These are phyloP conservation scores for Balanococcus diminutus DNA, from an alignment of 2,888 invertebrate genomes.

Conservation along the genomic window DNA sequence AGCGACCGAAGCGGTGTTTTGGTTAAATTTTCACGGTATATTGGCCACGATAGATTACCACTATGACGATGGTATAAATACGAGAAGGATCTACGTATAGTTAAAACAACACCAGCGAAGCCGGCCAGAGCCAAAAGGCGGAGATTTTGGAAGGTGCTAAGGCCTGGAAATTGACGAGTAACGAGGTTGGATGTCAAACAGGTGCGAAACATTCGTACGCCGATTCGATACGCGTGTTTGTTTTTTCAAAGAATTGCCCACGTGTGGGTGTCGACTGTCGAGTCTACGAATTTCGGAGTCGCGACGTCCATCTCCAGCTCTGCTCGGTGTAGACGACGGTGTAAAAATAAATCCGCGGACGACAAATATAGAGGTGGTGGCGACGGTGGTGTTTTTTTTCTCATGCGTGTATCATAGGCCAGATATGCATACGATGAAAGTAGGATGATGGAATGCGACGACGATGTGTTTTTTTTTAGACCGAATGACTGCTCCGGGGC, in stretches of 20 bases:
- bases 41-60: neutral
- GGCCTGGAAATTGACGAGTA: neutral
- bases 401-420: neutral
- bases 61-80: neutral
- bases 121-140: neutral
- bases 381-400: neutral
- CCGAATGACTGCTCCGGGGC: neutral
- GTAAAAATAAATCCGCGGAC: neutral
- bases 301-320: neutral
- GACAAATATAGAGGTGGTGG: neutral
- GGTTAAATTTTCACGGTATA: neutral
- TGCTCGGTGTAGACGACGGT: neutral
- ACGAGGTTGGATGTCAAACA: neutral
- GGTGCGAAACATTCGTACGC: neutral
- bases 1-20: neutral
- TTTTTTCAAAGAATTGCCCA: neutral
- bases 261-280: neutral
- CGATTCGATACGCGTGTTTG: neutral
- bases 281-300: neutral
- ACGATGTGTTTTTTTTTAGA: neutral
- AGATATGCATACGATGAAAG: neutral
- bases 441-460: conserved; percentile 1
- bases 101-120: neutral
- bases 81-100: neutral
- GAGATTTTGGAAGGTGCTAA: neutral